A percentile compares a stretch with the other conserved stretches of the same genome.
phyloP scores from a whole-genome alignment of 2,888 invertebrate genomes.

The Psylliodes chrysocephalus region DNA sequence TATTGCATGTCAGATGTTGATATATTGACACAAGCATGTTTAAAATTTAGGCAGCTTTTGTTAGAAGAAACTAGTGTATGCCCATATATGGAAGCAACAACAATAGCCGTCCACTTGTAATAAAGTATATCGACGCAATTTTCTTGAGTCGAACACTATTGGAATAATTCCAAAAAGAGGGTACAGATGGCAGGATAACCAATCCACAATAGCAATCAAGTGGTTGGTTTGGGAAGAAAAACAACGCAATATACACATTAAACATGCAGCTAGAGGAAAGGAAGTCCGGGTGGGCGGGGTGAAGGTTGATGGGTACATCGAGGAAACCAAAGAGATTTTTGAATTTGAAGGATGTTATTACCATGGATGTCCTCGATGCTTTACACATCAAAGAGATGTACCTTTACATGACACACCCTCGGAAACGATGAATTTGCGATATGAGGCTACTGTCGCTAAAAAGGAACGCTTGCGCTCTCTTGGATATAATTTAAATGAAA shows the following conservation, averaged over 20 bases:
- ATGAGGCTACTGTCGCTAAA: too few relatives aligned
- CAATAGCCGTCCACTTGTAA: slow-evolving; percentile 50
- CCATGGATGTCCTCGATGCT: slow-evolving; percentile 33
- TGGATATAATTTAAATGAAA: too few relatives aligned
- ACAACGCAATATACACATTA: slow-evolving; percentile 34
- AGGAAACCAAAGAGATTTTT: slow-evolving; percentile 37
- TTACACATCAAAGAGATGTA: slow-evolving; percentile 19
- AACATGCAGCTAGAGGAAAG: slow-evolving; percentile 37
- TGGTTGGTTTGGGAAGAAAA: slow-evolving; percentile 41
- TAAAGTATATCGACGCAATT: slow-evolving; percentile 46
- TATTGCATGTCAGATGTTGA: slow-evolving; percentile 46
- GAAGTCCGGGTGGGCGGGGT: slow-evolving; percentile 38
- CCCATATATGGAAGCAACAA: slow-evolving; percentile 49
- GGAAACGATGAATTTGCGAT: slow-evolving; percentile 18
- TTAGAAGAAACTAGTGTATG: neutral
- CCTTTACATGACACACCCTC: slow-evolving; percentile 18
- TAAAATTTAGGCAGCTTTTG: slow-evolving; percentile 29
- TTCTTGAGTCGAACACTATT: slow-evolving; percentile 48
- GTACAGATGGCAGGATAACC: slow-evolving; percentile 44
- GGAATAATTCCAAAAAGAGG: slow-evolving; percentile 50
- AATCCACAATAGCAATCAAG: slow-evolving; percentile 28
- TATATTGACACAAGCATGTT: slow-evolving; percentile 22
- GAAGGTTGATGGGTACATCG: slow-evolving; percentile 36
- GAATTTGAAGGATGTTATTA: slow-evolving; percentile 43
- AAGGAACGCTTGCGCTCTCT: too few relatives aligned